Base-by-base conservation (phyloP, 1,140 invertebrate species). In the Anastrepha obliqua region DNA sequence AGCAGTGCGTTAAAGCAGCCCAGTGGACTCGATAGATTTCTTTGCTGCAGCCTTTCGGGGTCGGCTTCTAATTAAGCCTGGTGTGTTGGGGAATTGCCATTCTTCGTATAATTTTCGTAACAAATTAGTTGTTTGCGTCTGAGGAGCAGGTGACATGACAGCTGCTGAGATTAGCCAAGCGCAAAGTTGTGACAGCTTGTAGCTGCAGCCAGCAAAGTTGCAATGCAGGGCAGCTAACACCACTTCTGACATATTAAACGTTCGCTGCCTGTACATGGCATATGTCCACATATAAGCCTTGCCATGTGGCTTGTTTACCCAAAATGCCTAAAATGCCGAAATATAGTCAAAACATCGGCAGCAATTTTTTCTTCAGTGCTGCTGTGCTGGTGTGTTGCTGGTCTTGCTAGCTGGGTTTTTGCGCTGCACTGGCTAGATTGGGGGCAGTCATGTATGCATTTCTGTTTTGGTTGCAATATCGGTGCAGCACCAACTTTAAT, bases 81-180 rank as follows among this genome's bases (percentile, higher is more conserved):
- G 20, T 29, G 64, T 42, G 67, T 4, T 74, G 39, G 44, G 47
- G 2, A 81, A 81, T 81, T 81, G 74, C 47, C 55, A 20, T 62
- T 51, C 70, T 78, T 17, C 65, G 29, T 70, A 42, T 70, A 70
- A 70, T 17, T 74, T 74, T 13, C 4, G 4, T 47, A 51, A 39
- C 7, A 44, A 81, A 29, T 20, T 81, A 55, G 15, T 81, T 81
- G 74, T 55, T 81, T 51, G 74, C 47, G 9, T 81, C 74, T 81
- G 47, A 81, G 20, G 11, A 81, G 74, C 13, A 55, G 47, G 74
- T 81, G 74, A 20, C 74, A 81, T 81, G 74, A 81, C 74, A 81
- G 74, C 74, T 81, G 74, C 74, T 55, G 47, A 55, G 74, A 81
- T 81, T 81, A 81, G 74, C n/a, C 74, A 81, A 81, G 74, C 74